Conservation (phyloP, 2,888 invertebrate species). For the Hypolimnas misippus region DNA sequence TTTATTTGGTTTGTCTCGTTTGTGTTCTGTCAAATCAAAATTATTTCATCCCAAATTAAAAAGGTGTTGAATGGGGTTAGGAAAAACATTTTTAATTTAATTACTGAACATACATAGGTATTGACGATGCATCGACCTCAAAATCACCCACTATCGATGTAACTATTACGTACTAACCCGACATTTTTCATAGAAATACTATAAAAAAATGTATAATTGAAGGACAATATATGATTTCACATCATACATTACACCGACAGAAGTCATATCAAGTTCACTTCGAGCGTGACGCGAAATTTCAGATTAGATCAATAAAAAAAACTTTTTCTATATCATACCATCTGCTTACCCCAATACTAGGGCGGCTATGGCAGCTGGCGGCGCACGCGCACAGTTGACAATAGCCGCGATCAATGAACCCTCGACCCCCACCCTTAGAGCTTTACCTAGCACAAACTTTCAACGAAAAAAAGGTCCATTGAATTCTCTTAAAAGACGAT, state of each 20-base stretch:
- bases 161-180: too few species aligned
- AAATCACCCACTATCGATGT: too few species aligned
- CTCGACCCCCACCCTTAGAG: constrained; percentile 59
- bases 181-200: not conserved
- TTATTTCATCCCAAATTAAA: too few species aligned
- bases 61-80: too few species aligned
- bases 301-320: constrained; percentile 52
- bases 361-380: constrained; percentile 73
- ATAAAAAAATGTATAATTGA: not conserved
- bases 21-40: too few species aligned
- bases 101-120: too few species aligned
- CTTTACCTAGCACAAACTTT: constrained; percentile 21
- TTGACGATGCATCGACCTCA: too few species aligned
- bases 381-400: constrained; percentile 75
- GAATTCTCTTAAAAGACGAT: constrained; percentile 42
- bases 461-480: constrained; percentile 36
- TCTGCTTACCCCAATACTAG: constrained; percentile 66
- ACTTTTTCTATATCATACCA: constrained; percentile 58
- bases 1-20: too few species aligned
- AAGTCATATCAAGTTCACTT: constrained; percentile 39
- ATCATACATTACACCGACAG: constrained; percentile 3
- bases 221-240: not conserved
- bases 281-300: constrained; percentile 49
- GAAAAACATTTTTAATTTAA: too few species aligned
- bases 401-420: constrained; percentile 79